Base-by-base conservation (phyloP, 1,140 invertebrate genomes). In the Oreohelix idahoensis region DNA sequence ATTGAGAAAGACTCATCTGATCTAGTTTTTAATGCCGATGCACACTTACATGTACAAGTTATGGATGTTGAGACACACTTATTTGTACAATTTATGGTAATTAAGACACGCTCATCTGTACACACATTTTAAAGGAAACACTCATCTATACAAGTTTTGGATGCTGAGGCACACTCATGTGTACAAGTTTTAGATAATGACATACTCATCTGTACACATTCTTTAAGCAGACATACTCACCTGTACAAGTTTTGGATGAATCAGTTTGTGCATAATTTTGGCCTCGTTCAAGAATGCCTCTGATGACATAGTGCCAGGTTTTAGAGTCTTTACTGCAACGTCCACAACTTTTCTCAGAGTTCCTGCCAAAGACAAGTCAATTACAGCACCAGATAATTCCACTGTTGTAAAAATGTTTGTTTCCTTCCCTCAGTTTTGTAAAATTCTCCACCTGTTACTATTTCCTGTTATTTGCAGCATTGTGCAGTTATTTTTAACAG, bases 201-300 rank as follows among this genome's bases (percentile, higher is more conserved):
- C 23, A 58, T 20, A 58, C 26, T 17, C 26, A 17, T 20, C 51
- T 58, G 26, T 58, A 58, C 23, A 58, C 26, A 58, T 58, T 5
- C 26, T 17, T 58, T 23, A 45, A 45, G 5, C 15, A 45, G 42
- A 45, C 15, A 2, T 29, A 23, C 58, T 39, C 32, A 83, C 63
- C 70, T 77, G 98, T 87, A 99, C 98, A 32, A 99, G 94, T 93
- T 99, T 99, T 51, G 94, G 95, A 93, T 99, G 98, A 78, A 97
- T 94, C 76, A 93, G 94, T 93, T 98, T 98, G 93, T 99, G 99
- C 99, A 99, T 99, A 70, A 99, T 99, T 93, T 99, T 97, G 32
- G 98, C 98, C 94, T 99, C 98, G 10, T 97, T 96, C 81, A 99
- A 94, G 94, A 99, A 99, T 93, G 99, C 98, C 92, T 97, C 96